These are phyloP conservation scores for Chloroceryle aenea DNA, from an alignment of 2,113 vertebrate genomes.

Conservation along the genomic window DNA sequence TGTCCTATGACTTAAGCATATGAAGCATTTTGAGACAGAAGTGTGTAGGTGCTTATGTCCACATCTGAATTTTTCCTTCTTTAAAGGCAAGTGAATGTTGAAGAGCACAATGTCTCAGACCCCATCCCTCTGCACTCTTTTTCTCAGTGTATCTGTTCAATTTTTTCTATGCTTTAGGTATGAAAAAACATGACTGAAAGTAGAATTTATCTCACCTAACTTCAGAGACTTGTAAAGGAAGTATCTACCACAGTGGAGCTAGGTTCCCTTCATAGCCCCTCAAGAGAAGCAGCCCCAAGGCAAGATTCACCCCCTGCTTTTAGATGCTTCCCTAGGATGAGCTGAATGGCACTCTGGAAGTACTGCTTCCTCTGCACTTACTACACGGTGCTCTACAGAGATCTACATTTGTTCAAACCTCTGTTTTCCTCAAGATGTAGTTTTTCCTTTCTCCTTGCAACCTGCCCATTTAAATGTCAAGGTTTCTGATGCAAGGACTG, in stretches of 20 bases:
- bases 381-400: background rate
- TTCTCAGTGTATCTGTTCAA: background rate
- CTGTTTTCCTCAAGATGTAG: background rate
- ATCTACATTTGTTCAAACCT: background rate
- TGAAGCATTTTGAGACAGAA: slow-evolving; percentile 39
- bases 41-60: slow-evolving; percentile 19
- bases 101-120: background rate
- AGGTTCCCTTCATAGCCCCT: background rate
- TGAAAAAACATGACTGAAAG: background rate
- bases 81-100: background rate
- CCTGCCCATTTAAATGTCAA: background rate
- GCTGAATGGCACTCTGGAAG: background rate
- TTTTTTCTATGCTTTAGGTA: background rate
- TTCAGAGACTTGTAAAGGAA: background rate
- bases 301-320: background rate
- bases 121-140: background rate
- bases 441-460: background rate
- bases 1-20: background rate
- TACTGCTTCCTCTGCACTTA: background rate
- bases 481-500: background rate
- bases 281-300: background rate
- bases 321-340: background rate
- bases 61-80: background rate
- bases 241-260: background rate
- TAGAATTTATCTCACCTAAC: background rate